A percentile compares a stretch with the other conserved stretches of the same genome.
Evolutionary conservation across 2,888 invertebrate genomes (phyloP).

Genomic region (Standfussiana lucernea): DNA sequence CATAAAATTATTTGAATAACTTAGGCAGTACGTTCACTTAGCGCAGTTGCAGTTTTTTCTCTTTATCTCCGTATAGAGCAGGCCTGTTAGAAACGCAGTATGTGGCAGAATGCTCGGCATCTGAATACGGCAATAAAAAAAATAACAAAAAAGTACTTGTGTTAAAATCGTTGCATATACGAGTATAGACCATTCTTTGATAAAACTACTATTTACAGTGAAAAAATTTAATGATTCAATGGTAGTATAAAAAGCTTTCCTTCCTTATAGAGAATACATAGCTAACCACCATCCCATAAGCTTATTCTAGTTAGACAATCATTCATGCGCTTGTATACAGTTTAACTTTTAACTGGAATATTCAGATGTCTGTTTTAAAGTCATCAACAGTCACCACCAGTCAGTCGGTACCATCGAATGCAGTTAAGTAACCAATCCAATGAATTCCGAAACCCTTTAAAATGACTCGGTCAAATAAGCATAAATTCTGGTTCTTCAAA

Average conservation of each 20-base stretch:
- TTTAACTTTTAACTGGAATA: too few relatives aligned
- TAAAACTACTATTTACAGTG: not conserved
- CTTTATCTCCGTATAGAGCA: constrained; percentile 39
- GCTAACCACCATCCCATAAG: not conserved
- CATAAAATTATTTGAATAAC: constrained; percentile 48
- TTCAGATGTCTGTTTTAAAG: not conserved
- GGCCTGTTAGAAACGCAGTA: constrained; percentile 31
- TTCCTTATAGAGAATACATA: constrained; percentile 5
- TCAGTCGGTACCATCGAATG: not conserved
- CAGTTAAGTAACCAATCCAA: not conserved
- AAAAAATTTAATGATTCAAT: constrained; percentile 5
- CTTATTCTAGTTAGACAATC: not conserved
- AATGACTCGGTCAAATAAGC: constrained; percentile 14
- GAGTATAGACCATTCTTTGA: constrained; percentile 28
- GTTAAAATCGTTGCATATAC: constrained; percentile 30
- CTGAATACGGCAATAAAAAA: constrained; percentile 40
- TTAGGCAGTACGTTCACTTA: constrained; percentile 29
- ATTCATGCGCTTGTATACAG: not conserved
- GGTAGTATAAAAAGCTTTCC: constrained; percentile 18
- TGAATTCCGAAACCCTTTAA: constrained; percentile 14
- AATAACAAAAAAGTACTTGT: constrained; percentile 41
- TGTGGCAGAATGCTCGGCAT: constrained; percentile 19
- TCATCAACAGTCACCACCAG: too few relatives aligned
- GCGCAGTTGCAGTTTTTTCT: constrained; percentile 46
- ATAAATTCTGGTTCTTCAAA: constrained; percentile 10